Conservation (phyloP, 1,140 invertebrate genomes). For the Brachionus plicatilis region DNA sequence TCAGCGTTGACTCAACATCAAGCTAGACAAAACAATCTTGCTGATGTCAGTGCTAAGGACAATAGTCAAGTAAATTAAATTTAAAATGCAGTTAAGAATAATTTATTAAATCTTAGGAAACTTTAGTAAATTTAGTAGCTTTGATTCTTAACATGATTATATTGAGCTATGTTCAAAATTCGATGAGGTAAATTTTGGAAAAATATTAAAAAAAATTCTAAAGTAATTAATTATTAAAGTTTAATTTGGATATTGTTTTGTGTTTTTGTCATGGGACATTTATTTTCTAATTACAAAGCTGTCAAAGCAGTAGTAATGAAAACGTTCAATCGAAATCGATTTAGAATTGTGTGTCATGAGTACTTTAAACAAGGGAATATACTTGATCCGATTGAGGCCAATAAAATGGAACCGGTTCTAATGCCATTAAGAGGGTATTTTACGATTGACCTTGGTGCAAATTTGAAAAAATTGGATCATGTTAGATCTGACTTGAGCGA, state of each 20-base stretch:
- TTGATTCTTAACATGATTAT: constrained; percentile 39
- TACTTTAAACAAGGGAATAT: neutral
- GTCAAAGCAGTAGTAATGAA: constrained; percentile 33
- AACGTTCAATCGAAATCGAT: constrained; percentile 28
- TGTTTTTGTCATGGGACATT: constrained; percentile 14
- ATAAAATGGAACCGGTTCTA: constrained; percentile 28
- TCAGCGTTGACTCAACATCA: constrained; percentile 83
- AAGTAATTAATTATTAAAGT: neutral
- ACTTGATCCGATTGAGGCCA: neutral
- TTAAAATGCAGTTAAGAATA: too few relatives aligned
- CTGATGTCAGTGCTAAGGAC: constrained; percentile 88
- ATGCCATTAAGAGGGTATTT: neutral
- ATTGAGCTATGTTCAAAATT: constrained; percentile 29
- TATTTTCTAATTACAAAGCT: constrained; percentile 24
- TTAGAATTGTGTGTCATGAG: neutral
- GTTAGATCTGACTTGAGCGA: neutral
- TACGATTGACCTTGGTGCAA: neutral
- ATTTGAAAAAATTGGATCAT: neutral
- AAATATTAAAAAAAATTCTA: neutral
- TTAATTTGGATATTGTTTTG: constrained; percentile 19
- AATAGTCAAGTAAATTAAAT: constrained; percentile 65
- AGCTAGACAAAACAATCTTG: constrained; percentile 78
- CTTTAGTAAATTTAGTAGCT: constrained; percentile 37
- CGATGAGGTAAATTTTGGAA: neutral
- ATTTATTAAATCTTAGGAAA: constrained; percentile 38